Percentiles rank a stretch among this genome's conserved stretches.
Conservation (phyloP, 2,113 vertebrate species). For the Papio anubis region DNA sequence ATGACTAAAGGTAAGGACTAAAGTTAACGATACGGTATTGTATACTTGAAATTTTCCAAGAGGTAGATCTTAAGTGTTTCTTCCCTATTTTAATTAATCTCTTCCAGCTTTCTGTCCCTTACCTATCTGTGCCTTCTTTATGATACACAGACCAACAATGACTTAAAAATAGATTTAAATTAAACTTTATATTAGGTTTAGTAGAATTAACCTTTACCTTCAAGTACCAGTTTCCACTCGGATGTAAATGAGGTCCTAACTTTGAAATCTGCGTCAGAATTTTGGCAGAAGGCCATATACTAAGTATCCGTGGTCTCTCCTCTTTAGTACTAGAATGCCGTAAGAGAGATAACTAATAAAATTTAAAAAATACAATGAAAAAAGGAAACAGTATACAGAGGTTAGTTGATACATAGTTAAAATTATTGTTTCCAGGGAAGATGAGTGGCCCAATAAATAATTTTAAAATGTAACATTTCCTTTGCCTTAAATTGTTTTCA, state of each 20-base stretch:
- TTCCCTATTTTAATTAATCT: not conserved
- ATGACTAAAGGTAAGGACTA: not conserved
- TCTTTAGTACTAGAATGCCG: conserved; percentile 82
- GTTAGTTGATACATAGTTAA: not conserved
- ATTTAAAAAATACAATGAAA: conserved; percentile 45
- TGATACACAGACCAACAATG: not conserved
- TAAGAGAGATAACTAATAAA: conserved; percentile 84
- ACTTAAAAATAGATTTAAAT: conserved; percentile 34
- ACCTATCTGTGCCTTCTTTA: not conserved
- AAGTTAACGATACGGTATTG: not conserved
- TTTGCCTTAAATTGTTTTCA: conserved; percentile 46
- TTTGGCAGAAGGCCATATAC: conserved; percentile 87
- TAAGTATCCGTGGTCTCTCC: conserved; percentile 86
- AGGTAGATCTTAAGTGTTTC: not conserved
- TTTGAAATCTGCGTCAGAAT: conserved; percentile 86
- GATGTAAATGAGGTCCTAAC: conserved; percentile 76
- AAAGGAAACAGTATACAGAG: not conserved
- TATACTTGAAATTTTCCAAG: not conserved
- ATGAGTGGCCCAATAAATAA: not conserved
- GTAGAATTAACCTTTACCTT: conserved; percentile 79
- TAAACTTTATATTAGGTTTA: conserved; percentile 1
- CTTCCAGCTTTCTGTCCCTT: not conserved
- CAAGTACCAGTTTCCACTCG: conserved; percentile 84
- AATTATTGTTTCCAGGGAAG: not conserved
- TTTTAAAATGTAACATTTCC: conserved; percentile 1